Conservation (phyloP, 2,113 vertebrate genomes). For the Anoura caudifer region DNA sequence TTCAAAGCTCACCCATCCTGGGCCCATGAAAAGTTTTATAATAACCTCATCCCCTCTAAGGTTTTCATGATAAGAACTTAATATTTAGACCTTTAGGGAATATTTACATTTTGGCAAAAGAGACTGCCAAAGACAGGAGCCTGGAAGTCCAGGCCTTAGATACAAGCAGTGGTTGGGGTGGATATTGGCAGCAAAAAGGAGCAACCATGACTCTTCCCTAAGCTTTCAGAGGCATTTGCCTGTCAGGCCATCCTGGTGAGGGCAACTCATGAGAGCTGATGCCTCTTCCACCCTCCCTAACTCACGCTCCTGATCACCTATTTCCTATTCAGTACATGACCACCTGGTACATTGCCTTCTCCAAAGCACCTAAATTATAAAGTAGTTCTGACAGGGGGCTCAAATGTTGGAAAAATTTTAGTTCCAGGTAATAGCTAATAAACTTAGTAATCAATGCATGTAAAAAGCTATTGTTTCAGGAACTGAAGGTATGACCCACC, state of each 20-base stretch:
- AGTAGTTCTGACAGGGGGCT: background rate
- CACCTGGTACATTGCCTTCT: background rate
- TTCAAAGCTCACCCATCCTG: background rate
- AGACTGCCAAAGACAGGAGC: background rate
- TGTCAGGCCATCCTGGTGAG: background rate
- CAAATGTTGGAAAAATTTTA: no score
- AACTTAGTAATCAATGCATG: no score
- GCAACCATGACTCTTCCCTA: background rate
- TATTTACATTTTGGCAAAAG: background rate
- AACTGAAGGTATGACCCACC: no score
- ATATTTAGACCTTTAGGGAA: background rate
- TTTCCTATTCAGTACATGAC: background rate
- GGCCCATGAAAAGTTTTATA: background rate
- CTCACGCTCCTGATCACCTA: background rate
- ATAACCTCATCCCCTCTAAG: background rate
- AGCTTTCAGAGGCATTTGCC: background rate
- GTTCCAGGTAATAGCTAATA: no score
- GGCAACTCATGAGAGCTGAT: background rate
- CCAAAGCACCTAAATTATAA: background rate
- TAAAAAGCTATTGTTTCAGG: no score
- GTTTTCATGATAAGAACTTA: background rate
- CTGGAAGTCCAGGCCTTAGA: background rate
- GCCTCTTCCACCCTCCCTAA: background rate
- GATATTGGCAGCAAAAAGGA: background rate
- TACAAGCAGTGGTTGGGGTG: background rate